Percentiles rank a stretch among this genome's conserved stretches.
phyloP scores from a whole-genome alignment of 1,140 invertebrate species.

The Drosophila arizonae region DNA sequence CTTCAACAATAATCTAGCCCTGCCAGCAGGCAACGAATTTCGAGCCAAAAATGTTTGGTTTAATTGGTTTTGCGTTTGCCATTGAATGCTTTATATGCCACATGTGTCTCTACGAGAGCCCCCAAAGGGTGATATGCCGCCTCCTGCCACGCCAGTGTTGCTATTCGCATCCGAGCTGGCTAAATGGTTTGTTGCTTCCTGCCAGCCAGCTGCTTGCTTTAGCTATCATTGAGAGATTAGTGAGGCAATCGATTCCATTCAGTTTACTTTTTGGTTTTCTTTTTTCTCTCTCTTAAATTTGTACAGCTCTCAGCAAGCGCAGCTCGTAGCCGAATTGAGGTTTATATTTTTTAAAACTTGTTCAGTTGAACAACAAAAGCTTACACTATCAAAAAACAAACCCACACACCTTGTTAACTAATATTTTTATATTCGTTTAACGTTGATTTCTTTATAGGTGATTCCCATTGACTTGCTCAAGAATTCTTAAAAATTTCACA shows the following conservation, averaged over 20 bases:
- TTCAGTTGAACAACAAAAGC: conserved; percentile 2
- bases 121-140: too few species aligned
- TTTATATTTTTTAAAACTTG: conserved; percentile 9
- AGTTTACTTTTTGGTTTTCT: background rate
- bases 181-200: conserved; percentile 15
- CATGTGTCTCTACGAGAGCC: conserved; percentile 10
- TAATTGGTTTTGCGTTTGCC: conserved; percentile 75
- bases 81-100: conserved; percentile 63
- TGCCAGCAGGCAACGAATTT: conserved; percentile 58
- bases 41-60: conserved; percentile 74
- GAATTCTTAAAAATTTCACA: conserved; percentile 9
- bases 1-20: conserved; percentile 42
- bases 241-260: conserved; percentile 1
- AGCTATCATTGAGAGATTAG: background rate
- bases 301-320: conserved; percentile 18
- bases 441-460: background rate
- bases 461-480: background rate
- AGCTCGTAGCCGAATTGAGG: background rate
- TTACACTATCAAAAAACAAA: background rate
- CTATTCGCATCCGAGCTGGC: conserved; percentile 24
- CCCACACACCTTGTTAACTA: background rate
- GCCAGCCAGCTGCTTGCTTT: background rate
- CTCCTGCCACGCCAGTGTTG: conserved; percentile 28
- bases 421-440: background rate
- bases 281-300: background rate